These are phyloP conservation scores for Tichodroma muraria DNA, from an alignment of 2,113 vertebrate genomes.

Conservation along the genomic window DNA sequence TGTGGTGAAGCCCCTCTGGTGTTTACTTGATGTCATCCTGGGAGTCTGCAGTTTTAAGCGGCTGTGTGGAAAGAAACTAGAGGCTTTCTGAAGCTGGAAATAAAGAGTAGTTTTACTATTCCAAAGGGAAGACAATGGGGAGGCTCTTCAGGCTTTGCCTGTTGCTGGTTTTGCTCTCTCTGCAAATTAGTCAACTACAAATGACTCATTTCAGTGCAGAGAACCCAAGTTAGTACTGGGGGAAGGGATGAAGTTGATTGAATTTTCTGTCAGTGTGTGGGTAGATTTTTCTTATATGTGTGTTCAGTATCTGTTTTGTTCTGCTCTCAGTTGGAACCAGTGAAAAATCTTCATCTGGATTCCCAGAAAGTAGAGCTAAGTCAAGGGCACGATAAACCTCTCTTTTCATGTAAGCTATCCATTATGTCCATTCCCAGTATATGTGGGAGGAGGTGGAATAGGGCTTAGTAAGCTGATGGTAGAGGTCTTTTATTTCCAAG, in stretches of 20 bases:
- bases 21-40: neutral
- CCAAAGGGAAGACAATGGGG: neutral
- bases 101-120: neutral
- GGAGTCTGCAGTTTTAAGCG: neutral
- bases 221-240: neutral
- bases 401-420: neutral
- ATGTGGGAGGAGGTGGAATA: neutral
- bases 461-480: neutral
- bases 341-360: neutral
- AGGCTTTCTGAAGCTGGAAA: neutral
- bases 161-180: neutral
- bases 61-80: neutral
- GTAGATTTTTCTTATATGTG: neutral
- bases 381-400: neutral
- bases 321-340: neutral
- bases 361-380: neutral
- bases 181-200: neutral
- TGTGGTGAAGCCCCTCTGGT: neutral
- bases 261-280: neutral
- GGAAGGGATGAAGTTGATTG: neutral
- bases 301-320: neutral
- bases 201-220: neutral
- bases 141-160: neutral
- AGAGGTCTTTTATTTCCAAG: neutral
- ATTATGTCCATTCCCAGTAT: neutral